Evolutionary conservation across 2,797 vertebrate species (phyloP), one percentile per base, ranked within the genome.

Genomic region (Falco rusticolus): DNA sequence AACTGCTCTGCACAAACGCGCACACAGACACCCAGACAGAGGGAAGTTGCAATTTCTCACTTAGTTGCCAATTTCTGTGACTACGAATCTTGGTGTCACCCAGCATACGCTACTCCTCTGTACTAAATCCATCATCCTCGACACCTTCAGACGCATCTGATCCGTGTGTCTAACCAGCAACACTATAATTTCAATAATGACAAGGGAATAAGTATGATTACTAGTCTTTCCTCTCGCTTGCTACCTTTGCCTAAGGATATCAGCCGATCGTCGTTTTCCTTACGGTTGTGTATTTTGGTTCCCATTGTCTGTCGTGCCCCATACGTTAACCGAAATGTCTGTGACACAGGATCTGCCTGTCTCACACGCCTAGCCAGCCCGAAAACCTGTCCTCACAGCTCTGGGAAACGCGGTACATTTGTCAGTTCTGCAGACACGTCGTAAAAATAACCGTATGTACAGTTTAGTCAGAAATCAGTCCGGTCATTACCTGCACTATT

Each of bases 181-280:
- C 65, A 66, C 94, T 87, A 6, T 87, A 87, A 90, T 91, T 94
- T 96, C 83, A 90, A 96, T 86, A 97, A 97, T 87, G 89, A 94
- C 94, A 91, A 80, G 89, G 79, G 74, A 94, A 91, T 96, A 91
- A 94, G 84, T 77, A 70, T 53, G 83, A 95, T 95, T 88, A 68
- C 91, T 90, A 65, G 71, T 89, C 80, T 95, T 95, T 60, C 76
- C 90, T 89, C 93, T 77, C 31, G 10, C 63, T 82, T 59, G 68
- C 77, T 93, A 87, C 95, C 76, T 85, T 90, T 57, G 16, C 88
- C 85, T 89, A 88, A 92, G 7, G 43, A n/a, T 59, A 93, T 20
- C 87, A 90, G 61, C 88, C 76, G 50, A 81, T 56, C 75, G 82
- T 70, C n/a, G 25, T 92, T 93, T 91, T 87, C 81, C 81, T 88